Evolutionary conservation across 1,140 invertebrate genomes (phyloP).

Genomic region (Portunus trituberculatus): DNA sequence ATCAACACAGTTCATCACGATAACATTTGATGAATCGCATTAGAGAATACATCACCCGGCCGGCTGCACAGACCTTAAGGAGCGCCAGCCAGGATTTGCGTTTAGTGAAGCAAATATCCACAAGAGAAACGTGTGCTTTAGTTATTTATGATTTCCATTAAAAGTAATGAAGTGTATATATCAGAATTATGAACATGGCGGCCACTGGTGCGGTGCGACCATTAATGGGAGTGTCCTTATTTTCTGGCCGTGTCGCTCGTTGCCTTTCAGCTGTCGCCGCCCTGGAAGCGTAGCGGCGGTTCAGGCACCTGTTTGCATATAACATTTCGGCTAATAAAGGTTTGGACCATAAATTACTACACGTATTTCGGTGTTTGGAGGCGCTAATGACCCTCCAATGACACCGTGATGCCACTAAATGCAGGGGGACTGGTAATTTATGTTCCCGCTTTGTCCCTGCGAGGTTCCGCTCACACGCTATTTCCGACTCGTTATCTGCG

Average conservation of each 20-base stretch:
- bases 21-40: conserved; percentile 13
- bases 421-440: conserved; percentile 62
- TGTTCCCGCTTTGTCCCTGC: conserved; percentile 43
- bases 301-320: conserved; percentile 57
- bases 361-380: conserved; percentile 52
- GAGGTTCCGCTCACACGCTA: conserved; percentile 43
- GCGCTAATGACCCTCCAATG: conserved; percentile 67
- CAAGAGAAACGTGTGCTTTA: background rate
- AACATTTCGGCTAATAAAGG: conserved; percentile 52
- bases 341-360: conserved; percentile 47
- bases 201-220: background rate
- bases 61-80: background rate
- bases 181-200: background rate
- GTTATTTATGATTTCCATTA: conserved; percentile 14
- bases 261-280: background rate
- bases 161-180: conserved; percentile 24
- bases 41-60: background rate
- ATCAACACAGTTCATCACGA: conserved; percentile 21
- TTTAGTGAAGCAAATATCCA: background rate
- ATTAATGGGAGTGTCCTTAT: background rate
- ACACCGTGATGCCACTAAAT: conserved; percentile 56
- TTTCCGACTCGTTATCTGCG: conserved; percentile 63
- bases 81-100: background rate
- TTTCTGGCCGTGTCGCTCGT: background rate
- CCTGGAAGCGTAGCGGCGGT: background rate